Base-by-base conservation (phyloP, 2,888 invertebrate genomes). In the Protodeltote pygarga region DNA sequence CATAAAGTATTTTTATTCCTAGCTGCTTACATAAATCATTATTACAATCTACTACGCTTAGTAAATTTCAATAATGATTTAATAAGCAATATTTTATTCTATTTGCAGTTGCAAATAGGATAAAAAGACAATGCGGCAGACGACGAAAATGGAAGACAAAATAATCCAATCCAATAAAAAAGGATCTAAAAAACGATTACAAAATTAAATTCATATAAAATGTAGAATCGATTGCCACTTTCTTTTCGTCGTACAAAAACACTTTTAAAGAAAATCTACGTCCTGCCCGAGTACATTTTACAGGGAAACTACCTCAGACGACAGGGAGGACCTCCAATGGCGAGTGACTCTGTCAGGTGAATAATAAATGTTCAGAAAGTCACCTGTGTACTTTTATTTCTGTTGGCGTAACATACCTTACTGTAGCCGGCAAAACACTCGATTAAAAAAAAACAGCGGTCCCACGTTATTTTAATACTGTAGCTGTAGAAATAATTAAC, bases 321-420 rank as follows among this genome's bases (percentile, higher is more conserved):
- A n/a, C n/a, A n/a, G n/a, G n/a, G n/a, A n/a, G n/a, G n/a, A 77
- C 75, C 83, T 74, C 73, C 75, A 78, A 81, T 77, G 75, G 83
- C 79, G 79, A 81, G 74, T 81, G 81, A 85, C 81, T 82, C 71
- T 77, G 84, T 79, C 81, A 78, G 66, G 59, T 88, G 83, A 88
- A 87, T 88, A 86, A 87, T 87, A 82, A 85, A 88, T 87, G 81
- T 71, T 65, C 45, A 55, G 71, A 69, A 75, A 79, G 75, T 76
- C 66, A 66, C 76, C 61, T 50, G 67, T 70, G 62, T 47, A 69
- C 75, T 75, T 73, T 80, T 82, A 81, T 81, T 83, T 79, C 71
- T 78, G 72, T 77, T 71, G 48, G 50, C 55, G 58, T 57, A 62
- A 72, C 59, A 68, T 60, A 21, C 32, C 21, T 42, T 16, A 17